Base-by-base conservation (phyloP, 2,113 vertebrate genomes). In the Ammodytes marinus region DNA sequence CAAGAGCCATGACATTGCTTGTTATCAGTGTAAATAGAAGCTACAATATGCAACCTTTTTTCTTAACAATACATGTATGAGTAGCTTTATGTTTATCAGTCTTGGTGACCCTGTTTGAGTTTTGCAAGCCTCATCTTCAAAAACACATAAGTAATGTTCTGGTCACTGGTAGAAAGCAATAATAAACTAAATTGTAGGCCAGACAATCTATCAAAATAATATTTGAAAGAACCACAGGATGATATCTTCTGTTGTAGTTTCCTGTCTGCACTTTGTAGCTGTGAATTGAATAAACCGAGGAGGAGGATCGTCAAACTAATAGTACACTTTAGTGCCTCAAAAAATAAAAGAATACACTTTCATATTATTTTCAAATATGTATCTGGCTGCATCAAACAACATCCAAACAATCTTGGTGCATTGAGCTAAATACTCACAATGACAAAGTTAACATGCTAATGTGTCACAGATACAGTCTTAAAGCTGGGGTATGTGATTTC, bases 21-120 rank as follows among this genome's bases (percentile, higher is more conserved):
- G 43, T 53, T 50, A n/a, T 49, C 40, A 49, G 19, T 27, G 35
- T 54, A 58, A 78, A 75, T 87, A 78, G 35, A 61, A 81, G 17
- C n/a, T 46, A 52, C n/a, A 50, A 49, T 8, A 42, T 46, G 55
- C 8, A 63, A 35, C 43, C n/a, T n/a, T n/a, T n/a, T 10, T 54
- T 74, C 52, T 43, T 6, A 39, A 63, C n/a, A 40, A 35, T 37
- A 39, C 8, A 53, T n/a, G 52, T 35, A 57, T 54, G 39, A 19
- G 64, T 45, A 60, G 58, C 52, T 9, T 40, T 15, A 46, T 66
- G 37, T 67, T 12, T 39, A 50, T 68, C 63, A 45, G 17, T 46
- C 19, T 52, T 63, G 17, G 6, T 40, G 7, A 50, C 57, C 67
- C 49, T 8, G 50, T 19, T 9, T 45, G 37, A 77, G 55, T 42